Evolutionary conservation across 2,888 invertebrate species (phyloP), one percentile per base, ranked within the genome.

Genomic region (Cabera pusaria): DNA sequence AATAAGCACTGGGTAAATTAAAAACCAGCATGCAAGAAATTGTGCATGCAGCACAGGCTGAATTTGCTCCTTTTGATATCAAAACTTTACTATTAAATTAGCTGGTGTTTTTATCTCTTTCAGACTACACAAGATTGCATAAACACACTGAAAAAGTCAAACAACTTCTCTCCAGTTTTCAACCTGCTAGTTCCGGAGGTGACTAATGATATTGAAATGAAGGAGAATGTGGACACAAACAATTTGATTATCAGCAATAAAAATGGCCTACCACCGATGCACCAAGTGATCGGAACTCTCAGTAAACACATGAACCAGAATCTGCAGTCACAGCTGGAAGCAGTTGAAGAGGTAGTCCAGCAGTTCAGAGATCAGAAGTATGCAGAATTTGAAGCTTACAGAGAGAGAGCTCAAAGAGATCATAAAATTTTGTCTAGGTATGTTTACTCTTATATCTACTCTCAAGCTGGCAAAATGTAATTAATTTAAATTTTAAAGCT

Each of bases 281-380:
- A 91, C 61, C 80, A 90, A 43, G 90, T 90, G 40, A 83, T 93
- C 46, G 88, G 90, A 32, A 87, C 85, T 26, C 81, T 95, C 17
- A 93, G 92, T 61, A 92, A 93, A 56, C 92, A 93, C 60, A 88
- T 95, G 43, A 91, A 93, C 41, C 91, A 92, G 54, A 93, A 91
- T 26, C 78, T 96, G 32, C 92, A 93, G 64, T 90, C 91, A 25
- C 93, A 96, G 77, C 91, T 94, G 31, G 89, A 91, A 24, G 90
- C 91, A 1, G 92, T 94, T 25, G 95, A 96, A 63, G 94, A 94
- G 57, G 91, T 93, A 52, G 93, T 97, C 43, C 92, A 93, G 61
- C 91, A 91, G 43, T 96, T 91, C 78, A 92, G 93, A 48, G 93
- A 93, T 59, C 92, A 93, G 64, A 93, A 95, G 66, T 94, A 94